A percentile compares a stretch with the other conserved stretches of the same genome.
These are phyloP conservation scores for Aix galericulata DNA, from an alignment of 2,113 vertebrate species.

Conservation along the genomic window DNA sequence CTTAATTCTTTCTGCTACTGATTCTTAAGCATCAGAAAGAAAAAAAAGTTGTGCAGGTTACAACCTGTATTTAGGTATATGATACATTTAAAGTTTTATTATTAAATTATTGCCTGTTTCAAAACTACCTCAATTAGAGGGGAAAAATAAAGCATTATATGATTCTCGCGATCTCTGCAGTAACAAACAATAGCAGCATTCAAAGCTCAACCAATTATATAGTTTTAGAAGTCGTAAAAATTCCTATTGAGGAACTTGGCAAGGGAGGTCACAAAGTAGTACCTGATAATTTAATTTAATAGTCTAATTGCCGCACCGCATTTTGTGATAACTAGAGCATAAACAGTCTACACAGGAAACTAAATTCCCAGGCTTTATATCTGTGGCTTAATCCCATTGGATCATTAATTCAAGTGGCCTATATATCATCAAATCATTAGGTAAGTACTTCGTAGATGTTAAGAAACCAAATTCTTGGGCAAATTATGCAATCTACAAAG, in stretches of 20 bases:
- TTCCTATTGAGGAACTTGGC: neutral
- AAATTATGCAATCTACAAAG: neutral
- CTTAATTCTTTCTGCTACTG: neutral
- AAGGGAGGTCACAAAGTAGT: neutral
- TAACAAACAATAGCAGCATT: neutral
- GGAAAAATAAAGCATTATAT: neutral
- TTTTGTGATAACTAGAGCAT: neutral
- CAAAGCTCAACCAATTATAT: neutral
- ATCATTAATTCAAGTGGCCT: neutral
- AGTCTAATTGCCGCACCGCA: neutral
- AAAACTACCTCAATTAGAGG: neutral
- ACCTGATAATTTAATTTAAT: neutral
- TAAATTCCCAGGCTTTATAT: neutral
- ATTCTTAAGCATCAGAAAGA: neutral
- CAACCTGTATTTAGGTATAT: neutral
- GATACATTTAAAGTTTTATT: neutral
- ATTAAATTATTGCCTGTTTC: neutral
- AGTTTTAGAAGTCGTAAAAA: neutral
- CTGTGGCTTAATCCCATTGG: neutral
- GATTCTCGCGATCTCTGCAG: neutral
- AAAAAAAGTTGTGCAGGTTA: neutral
- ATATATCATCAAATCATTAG: neutral
- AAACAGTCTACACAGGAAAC: neutral
- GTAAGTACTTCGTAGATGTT: neutral
- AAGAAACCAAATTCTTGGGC: neutral